Conservation (phyloP, 2,113 vertebrate species). For the Ammospiza nelsoni region DNA sequence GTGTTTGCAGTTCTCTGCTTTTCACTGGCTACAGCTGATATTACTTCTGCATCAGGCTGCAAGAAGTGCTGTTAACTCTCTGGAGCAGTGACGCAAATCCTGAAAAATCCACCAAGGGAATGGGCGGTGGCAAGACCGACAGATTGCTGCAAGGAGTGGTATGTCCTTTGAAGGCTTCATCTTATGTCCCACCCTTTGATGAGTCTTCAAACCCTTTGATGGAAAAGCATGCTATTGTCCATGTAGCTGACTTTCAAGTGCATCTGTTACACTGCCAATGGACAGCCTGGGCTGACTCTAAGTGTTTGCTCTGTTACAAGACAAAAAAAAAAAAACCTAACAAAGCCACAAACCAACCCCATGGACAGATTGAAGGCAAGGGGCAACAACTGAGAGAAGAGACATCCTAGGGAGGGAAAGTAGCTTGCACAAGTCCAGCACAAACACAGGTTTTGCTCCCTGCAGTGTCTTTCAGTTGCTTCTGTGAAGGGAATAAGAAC, state of each 20-base stretch:
- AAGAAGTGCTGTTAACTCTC: background rate
- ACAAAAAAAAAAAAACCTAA: background rate
- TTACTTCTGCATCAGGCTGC: background rate
- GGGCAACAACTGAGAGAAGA: background rate
- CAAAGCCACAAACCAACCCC: background rate
- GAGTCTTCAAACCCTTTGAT: background rate
- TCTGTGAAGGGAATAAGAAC: background rate
- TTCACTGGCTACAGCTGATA: background rate
- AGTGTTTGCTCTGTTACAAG: background rate
- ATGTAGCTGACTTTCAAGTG: background rate
- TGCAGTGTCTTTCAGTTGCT: background rate
- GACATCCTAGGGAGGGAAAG: background rate
- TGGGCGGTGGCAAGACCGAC: background rate
- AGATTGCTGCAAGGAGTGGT: background rate
- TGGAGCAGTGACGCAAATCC: background rate
- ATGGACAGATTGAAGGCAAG: background rate
- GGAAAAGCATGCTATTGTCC: background rate
- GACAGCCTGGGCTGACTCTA: background rate
- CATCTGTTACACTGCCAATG: background rate
- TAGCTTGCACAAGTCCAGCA: background rate
- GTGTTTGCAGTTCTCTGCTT: constrained; percentile 8
- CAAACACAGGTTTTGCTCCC: background rate
- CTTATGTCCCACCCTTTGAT: background rate
- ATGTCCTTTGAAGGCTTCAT: background rate
- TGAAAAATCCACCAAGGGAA: constrained; percentile 43